Base-by-base conservation (phyloP, 2,113 vertebrate genomes). In the Phaetusa simplex region DNA sequence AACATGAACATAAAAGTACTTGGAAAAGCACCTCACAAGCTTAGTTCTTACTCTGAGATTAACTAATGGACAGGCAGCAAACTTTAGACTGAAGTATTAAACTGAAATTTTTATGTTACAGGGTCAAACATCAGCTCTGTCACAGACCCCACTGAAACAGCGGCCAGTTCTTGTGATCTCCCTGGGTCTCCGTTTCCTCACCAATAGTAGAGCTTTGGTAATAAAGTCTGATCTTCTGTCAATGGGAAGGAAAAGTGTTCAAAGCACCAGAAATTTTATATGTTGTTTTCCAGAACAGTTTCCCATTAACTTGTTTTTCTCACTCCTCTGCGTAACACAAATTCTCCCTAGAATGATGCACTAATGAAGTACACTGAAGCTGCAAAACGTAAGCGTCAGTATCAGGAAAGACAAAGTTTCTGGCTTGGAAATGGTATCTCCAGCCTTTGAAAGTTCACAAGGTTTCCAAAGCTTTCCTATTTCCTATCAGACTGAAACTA, bases 301-400 rank as follows among this genome's bases (percentile, higher is more conserved):
- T 84, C 49, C 14, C 9, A 21, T 50, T 50, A 20, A 34, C 12
- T 55, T 52, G 55, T 9, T 6, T 50, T 50, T 58, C 77, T 73
- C 43, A 12, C 13, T 32, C 5, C 14, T n/a, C 18, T 23, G 22
- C 50, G 22, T n/a, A 83, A 59, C 8, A 59, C 12, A 32, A 47
- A 2, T 32, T 74, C 42, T 42, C 47, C 29, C 56, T 17, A 10
- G 64, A 79, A 62, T 26, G 20, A 42, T 30, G 5, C 36, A 17
- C 4, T 36, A 20, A 7, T 4, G 9, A 45, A 82, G 8, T 8
- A 13, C 12, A 20, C 2, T 58, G 69, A 84, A 38, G 50, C 5
- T 2, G 4, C 34, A 65, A 78, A 87, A 73, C 0, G 0, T 17
- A 34, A 71, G n/a, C 3, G 5, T 16, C 10, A 66, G 3, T 4